A percentile compares a stretch with the other conserved stretches of the same genome.
These are phyloP conservation scores for Notothenia rossii DNA, from an alignment of 2,113 vertebrate species.

Conservation along the genomic window DNA sequence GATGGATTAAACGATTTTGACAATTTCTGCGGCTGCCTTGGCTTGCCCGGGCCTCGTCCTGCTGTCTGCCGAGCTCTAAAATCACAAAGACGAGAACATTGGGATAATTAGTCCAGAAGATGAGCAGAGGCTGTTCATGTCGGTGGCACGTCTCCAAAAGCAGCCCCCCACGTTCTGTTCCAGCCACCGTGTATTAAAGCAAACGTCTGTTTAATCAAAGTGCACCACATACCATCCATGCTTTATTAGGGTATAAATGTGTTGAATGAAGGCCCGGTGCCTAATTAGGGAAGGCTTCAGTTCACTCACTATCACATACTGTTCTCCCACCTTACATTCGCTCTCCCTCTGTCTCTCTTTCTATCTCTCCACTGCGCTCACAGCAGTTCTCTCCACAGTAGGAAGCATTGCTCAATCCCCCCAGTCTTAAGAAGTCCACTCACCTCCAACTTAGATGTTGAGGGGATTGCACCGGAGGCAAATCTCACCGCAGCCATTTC, in stretches of 20 bases:
- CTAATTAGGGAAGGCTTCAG: constrained; percentile 76
- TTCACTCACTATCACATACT: constrained; percentile 48
- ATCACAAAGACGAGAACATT: constrained; percentile 53
- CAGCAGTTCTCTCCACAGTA: constrained; percentile 36
- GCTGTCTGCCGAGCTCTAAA: constrained; percentile 47
- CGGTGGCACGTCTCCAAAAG: constrained; percentile 62
- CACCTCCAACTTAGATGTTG: constrained; percentile 59
- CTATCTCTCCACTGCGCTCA: background rate
- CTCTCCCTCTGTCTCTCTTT: constrained; percentile 6
- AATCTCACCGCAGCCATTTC: constrained; percentile 68
- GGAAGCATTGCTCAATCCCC: constrained; percentile 53
- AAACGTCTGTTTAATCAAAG: constrained; percentile 75
- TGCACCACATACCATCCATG: constrained; percentile 52
- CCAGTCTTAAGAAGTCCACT: constrained; percentile 65
- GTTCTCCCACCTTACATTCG: constrained; percentile 28
- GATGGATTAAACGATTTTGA: constrained; percentile 79
- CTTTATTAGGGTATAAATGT: constrained; percentile 73
- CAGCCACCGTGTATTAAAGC: constrained; percentile 71
- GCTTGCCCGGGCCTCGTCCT: constrained; percentile 24
- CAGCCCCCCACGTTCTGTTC: constrained; percentile 45
- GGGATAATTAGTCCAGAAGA: constrained; percentile 77
- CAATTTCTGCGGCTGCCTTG: constrained; percentile 65
- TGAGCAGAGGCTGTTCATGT: constrained; percentile 60
- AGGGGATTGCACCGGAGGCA: constrained; percentile 61
- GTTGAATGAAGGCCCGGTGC: constrained; percentile 59